Base-by-base conservation (phyloP, 2,888 invertebrate genomes). In the Lepas anatifera region DNA sequence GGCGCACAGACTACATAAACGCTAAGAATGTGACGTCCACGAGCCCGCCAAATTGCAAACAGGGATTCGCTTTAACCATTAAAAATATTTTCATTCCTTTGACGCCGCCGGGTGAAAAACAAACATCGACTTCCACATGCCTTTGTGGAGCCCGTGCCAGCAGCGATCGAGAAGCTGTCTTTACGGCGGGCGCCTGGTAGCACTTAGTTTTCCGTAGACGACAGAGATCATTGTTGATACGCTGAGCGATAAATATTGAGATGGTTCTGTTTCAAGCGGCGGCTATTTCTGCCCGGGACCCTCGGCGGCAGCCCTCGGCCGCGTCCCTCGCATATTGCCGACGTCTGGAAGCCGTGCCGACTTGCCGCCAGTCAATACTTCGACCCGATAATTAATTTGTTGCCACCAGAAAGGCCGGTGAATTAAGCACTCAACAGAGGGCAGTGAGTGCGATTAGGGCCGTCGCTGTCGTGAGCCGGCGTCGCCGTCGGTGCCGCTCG, bases 11-110 rank as follows among this genome's bases (percentile, higher is more conserved):
- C 32, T 58, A 35, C 58, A 58, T 58, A 58, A 35, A 35, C 35
- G 58, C 58, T 58, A 58, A 58, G 58, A 58, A 58, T 58, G 58
- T 32, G 58, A 58, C 58, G 32, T 35, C 22, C 8, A 11, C 35
- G 58, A 58, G 18, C 58, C 58, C 7, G 58, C 58, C 29, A 58
- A 58, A 58, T 58, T 58, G 58, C 58, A 58, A 58, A 58, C 58
- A 58, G 58, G 32, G 58, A 58, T 58, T 58, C 58, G 58, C 58
- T 58, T 35, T 58, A 58, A 58, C 58, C 58, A 58, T 58, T 58
- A 22, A 32, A 58, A 58, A 58, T 58, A 58, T 58, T 58, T 58
- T 58, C 58, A 32, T 58, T 58, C 58, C 58, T 35, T 58, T 58
- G 25, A 58, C 25, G 35, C 22, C 35, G 58, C 58, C 18, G 22